Base-by-base conservation (phyloP, 2,113 vertebrate genomes). In the Megaceryle torquata region DNA sequence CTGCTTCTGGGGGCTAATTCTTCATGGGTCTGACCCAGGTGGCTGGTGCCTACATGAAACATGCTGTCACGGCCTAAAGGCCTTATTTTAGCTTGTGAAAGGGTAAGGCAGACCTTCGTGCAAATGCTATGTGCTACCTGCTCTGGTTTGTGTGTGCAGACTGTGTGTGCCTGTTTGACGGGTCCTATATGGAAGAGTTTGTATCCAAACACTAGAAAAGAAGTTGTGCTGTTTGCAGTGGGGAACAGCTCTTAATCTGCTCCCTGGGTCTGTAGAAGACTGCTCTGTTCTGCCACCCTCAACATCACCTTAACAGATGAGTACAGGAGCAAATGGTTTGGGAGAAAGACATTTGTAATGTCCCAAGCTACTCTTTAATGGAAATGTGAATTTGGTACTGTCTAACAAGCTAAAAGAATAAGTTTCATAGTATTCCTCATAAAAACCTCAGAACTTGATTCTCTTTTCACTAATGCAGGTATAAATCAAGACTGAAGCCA, bases 401-500 rank as follows among this genome's bases (percentile, higher is more conserved):
- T 57, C 79, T 74, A 77, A 82, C 13, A 76, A 70, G 43, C 46
- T 82, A 67, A 80, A 84, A 72, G 19, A 91, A 86, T 11, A 82
- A 31, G 70, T 82, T 51, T 85, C 53, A 37, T 37, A 50, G 41
- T 25, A 81, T 20, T 10, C 37, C 56, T 78, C 64, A 63, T n/a
- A 48, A 31, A 84, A 92, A 60, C 13, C 82, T 88, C 65, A 50
- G 57, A 90, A 67, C 57, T 57, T 57, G 56, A 64, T 81, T 80
- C 53, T 85, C 26, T 20, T 76, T 88, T 82, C 41, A 48, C 60
- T 93, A 63, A 54, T 17, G 33, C 69, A 91, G 82, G 84, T 83
- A 84, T 68, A 94, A 93, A 93, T 72, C 86, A 61, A 33, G 26
- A 56, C 0, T 60, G 90, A 92, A 94, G 77, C 84, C 88, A 96